Base-by-base conservation (phyloP, 2,797 vertebrate species). In the Ctenopoma multispine region DNA sequence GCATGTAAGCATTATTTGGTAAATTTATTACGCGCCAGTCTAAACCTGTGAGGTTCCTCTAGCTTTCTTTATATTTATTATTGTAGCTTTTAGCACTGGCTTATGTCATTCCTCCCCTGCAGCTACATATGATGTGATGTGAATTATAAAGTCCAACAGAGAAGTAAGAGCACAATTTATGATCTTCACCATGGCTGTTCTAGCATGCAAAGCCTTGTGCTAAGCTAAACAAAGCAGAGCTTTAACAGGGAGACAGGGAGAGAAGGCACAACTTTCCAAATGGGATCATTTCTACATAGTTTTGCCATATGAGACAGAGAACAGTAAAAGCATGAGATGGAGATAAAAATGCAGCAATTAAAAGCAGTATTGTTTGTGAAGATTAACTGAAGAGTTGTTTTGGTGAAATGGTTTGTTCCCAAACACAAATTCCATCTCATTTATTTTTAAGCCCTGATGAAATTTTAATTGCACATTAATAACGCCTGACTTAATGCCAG, bases 401-500 rank as follows among this genome's bases (percentile, higher is more conserved):
- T 76, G 2, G 54, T 89, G 73, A 85, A 89, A 87, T 75, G 55
- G 74, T 67, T 86, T 69, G 60, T 72, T 91, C 75, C 79, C 69
- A 81, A 87, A 86, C 82, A 89, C 74, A 77, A 66, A 87, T 86
- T 89, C 79, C 23, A 38, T 79, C 80, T 90, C 80, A 89, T 93
- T 90, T 80, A 93, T 93, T 88, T 92, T 93, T 93, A 81, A 92
- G 82, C 20, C 54, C 69, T 31, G 78, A 87, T 93, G 36, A 87
- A 93, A 90, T 73, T 94, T 94, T 93, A 90, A 94, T 92, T 84
- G 82, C 69, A 79, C 85, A 90, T 92, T 93, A 92, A 92, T 91
- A 91, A 92, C 56, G 54, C 79, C 91, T 79, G 86, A 90, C 74
- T 89, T 80, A 71, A 78, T 77, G 71, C 75, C 67, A 11, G 65